Percentiles rank a stretch among this genome's conserved stretches.
These are phyloP conservation scores for Hylomyscus alleni DNA, from an alignment of 2,797 vertebrate species.

Conservation along the genomic window DNA sequence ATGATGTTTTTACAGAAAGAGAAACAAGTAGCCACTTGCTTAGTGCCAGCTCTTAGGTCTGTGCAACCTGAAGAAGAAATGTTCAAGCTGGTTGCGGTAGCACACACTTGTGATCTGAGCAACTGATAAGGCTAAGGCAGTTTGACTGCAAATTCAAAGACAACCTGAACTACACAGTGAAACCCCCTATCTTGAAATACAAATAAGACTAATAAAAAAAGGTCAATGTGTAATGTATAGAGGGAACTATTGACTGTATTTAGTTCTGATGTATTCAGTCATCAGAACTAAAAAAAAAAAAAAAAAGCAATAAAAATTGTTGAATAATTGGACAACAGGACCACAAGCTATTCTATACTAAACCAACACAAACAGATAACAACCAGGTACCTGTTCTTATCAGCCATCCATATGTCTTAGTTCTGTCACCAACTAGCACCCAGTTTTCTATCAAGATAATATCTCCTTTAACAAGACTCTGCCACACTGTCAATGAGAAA, in stretches of 20 bases:
- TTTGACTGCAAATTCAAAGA: not conserved
- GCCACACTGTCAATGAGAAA: not conserved
- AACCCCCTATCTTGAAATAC: not conserved
- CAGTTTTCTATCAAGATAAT: conserved; percentile 39
- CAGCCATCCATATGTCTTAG: conserved; percentile 25
- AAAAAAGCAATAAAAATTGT: not conserved
- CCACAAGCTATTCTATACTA: conserved; percentile 27
- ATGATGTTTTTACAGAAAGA: not conserved
- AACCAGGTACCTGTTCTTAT: conserved; percentile 14
- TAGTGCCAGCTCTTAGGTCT: not conserved
- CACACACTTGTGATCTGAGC: not conserved
- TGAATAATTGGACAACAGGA: conserved; percentile 27
- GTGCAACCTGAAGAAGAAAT: conserved; percentile 25
- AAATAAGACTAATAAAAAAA: not conserved
- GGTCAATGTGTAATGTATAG: not conserved
- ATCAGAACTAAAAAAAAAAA: not conserved
- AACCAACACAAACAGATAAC: conserved; percentile 24
- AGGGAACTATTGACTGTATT: not conserved
- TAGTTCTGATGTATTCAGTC: not conserved
- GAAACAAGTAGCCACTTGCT: too few species aligned
- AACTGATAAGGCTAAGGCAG: not conserved
- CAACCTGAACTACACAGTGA: not conserved
- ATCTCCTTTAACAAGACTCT: conserved; percentile 50
- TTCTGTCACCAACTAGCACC: not conserved
- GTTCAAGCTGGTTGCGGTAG: not conserved